These are phyloP conservation scores for Euura lappo DNA, from an alignment of 1,140 invertebrate species.

Conservation along the genomic window DNA sequence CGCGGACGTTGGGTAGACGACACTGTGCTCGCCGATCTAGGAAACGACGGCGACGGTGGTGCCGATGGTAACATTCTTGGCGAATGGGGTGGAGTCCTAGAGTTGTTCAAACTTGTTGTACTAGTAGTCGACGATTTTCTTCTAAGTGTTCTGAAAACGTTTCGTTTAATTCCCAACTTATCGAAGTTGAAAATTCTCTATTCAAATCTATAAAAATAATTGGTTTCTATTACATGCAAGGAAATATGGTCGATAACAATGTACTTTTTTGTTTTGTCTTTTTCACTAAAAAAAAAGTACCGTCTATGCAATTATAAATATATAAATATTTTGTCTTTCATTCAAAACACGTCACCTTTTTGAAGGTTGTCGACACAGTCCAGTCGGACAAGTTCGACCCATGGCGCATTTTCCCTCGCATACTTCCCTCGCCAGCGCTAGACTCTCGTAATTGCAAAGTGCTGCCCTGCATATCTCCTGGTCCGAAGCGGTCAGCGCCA, in stretches of 20 bases:
- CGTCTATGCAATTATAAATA: too few species aligned
- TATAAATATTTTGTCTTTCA: neutral
- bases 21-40: slow-evolving; percentile 62
- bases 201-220: too few species aligned
- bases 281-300: too few species aligned
- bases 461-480: slow-evolving; percentile 77
- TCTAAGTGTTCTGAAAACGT: slow-evolving; percentile 52
- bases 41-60: slow-evolving; percentile 55
- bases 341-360: slow-evolving; percentile 55
- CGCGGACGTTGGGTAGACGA: slow-evolving; percentile 67
- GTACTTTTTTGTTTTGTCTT: too few species aligned
- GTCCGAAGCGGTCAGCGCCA: slow-evolving; percentile 76
- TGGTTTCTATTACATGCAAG: too few species aligned
- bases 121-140: slow-evolving; percentile 61
- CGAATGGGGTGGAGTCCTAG: slow-evolving; percentile 65
- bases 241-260: too few species aligned
- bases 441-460: slow-evolving; percentile 81
- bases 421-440: slow-evolving; percentile 76
- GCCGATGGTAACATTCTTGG: slow-evolving; percentile 57
- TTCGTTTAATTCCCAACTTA: too few species aligned
- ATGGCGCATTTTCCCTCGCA: slow-evolving; percentile 86
- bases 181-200: too few species aligned
- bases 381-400: slow-evolving; percentile 84
- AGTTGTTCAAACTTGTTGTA: slow-evolving; percentile 58
- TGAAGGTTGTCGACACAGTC: slow-evolving; percentile 64